Percentiles rank a stretch among this genome's conserved stretches.
Evolutionary conservation across 2,113 vertebrate genomes (phyloP).

Genomic region (Callochromis pleurospilus): DNA sequence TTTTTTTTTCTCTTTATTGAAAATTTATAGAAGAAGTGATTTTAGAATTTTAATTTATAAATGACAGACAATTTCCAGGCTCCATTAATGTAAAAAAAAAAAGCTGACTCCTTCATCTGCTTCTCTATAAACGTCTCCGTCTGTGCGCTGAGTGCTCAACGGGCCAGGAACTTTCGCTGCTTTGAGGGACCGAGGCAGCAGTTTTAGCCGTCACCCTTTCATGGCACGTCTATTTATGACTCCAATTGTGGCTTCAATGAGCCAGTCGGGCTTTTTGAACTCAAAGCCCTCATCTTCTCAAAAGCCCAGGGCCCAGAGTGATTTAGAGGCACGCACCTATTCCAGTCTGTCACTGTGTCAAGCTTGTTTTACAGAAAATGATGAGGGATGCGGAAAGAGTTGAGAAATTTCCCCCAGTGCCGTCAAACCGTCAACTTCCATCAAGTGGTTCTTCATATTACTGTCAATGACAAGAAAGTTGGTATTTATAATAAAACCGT

Average conservation of each 20-base stretch:
- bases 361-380: background rate
- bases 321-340: background rate
- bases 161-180: background rate
- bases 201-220: background rate
- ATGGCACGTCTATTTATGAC: background rate
- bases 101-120: background rate
- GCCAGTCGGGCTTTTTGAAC: background rate
- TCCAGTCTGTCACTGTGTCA: background rate
- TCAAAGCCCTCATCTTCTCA: background rate
- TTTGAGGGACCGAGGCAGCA: background rate
- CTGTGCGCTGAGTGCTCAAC: background rate
- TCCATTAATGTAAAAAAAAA: background rate
- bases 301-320: background rate
- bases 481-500: background rate
- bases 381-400: background rate
- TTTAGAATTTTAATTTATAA: background rate
- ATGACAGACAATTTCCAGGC: constrained; percentile 22
- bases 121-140: background rate
- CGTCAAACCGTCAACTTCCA: background rate
- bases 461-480: background rate
- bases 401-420: background rate
- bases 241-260: background rate
- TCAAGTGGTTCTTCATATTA: background rate
- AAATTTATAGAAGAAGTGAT: background rate
- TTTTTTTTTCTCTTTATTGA: background rate